Evolutionary conservation across 2,888 invertebrate genomes (phyloP).

Genomic region (Leucophenga montana): DNA sequence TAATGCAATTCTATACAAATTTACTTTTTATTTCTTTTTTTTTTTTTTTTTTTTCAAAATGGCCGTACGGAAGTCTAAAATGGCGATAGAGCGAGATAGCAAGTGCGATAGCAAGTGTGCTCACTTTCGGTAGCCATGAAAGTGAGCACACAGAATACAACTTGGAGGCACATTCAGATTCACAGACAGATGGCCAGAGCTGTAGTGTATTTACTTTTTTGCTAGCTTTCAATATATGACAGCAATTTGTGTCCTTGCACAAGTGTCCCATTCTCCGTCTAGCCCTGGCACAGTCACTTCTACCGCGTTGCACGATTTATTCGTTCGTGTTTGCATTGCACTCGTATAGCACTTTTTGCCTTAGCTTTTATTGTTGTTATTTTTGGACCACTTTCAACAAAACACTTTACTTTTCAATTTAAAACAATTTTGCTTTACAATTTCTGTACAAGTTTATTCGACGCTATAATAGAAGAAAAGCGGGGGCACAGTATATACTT

Average conservation of each 20-base stretch:
- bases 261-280: too few relatives aligned
- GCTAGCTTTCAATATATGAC: too few relatives aligned
- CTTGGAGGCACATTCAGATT: not conserved
- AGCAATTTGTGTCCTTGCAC: too few relatives aligned
- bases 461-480: too few relatives aligned
- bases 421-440: conserved; percentile 48
- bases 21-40: not conserved
- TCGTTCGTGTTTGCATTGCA: not conserved
- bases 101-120: too few relatives aligned
- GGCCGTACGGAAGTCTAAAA: too few relatives aligned
- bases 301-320: not conserved
- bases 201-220: not conserved
- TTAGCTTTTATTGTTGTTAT: conserved; percentile 47
- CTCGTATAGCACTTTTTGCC: not conserved
- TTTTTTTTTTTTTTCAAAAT: not conserved
- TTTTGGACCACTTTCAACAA: conserved; percentile 66
- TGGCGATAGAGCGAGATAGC: too few relatives aligned
- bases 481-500: too few relatives aligned
- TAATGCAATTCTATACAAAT: conserved; percentile 24
- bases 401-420: conserved; percentile 61
- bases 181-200: not conserved
- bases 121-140: too few relatives aligned
- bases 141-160: not conserved
- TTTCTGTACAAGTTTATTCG: not conserved
- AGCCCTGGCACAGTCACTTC: not conserved